phyloP scores from a whole-genome alignment of 2,888 invertebrate species.

The Octonoba sinensis region DNA sequence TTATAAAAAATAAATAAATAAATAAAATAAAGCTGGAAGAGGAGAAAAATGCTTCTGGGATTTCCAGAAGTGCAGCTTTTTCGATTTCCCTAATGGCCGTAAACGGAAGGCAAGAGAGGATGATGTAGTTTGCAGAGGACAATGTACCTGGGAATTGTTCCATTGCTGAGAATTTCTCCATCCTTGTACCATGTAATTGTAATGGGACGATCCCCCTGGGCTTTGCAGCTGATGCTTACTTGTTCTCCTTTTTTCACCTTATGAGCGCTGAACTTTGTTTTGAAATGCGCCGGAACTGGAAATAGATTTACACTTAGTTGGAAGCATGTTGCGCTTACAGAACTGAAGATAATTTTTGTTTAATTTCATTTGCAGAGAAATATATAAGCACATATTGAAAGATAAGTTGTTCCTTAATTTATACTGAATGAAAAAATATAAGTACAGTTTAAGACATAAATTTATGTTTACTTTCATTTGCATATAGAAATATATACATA shows the following conservation, averaged over 20 bases:
- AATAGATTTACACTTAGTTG: neutral
- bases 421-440: too few species aligned
- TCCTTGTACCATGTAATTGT: slow-evolving; percentile 58
- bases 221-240: slow-evolving; percentile 55
- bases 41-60: neutral
- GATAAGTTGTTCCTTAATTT: too few species aligned
- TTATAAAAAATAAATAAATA: neutral
- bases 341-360: too few species aligned
- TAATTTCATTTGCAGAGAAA: neutral
- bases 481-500: too few species aligned
- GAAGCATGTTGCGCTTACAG: too few species aligned
- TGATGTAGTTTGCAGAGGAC: slow-evolving; percentile 19
- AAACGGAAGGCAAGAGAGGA: neutral
- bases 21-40: neutral
- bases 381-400: too few species aligned
- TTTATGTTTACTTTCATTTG: too few species aligned
- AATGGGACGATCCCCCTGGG: slow-evolving; percentile 60
- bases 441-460: too few species aligned
- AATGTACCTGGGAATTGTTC: slow-evolving; percentile 58
- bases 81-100: slow-evolving; percentile 33
- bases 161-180: slow-evolving; percentile 46
- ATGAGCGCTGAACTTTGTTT: slow-evolving; percentile 45
- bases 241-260: slow-evolving; percentile 59
- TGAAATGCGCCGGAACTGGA: slow-evolving; percentile 60
- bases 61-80: slow-evolving; percentile 5